These are phyloP conservation scores for Pararge aegeria DNA, from an alignment of 1,140 invertebrate genomes.

Conservation along the genomic window DNA sequence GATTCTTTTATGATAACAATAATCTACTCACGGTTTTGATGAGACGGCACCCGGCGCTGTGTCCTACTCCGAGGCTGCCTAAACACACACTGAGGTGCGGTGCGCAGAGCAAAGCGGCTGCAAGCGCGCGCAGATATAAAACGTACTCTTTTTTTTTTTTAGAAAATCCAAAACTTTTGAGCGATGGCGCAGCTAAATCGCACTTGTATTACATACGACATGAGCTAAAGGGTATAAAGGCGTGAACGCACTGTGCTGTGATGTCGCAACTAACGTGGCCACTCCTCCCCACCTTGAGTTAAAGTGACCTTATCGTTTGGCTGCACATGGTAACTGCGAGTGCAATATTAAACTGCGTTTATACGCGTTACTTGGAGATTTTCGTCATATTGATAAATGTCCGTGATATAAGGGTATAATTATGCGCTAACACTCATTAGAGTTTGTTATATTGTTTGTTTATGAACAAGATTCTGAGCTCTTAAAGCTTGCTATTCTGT, in stretches of 20 bases:
- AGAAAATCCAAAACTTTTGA: slow-evolving; percentile 38
- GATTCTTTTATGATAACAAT: slow-evolving; percentile 30
- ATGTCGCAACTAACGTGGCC: slow-evolving; percentile 53
- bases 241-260: slow-evolving; percentile 24
- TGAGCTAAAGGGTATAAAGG: slow-evolving; percentile 21
- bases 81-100: slow-evolving; percentile 53
- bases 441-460: too few relatives aligned
- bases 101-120: slow-evolving; percentile 54
- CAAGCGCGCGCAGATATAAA: slow-evolving; percentile 40
- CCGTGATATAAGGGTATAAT: not conserved
- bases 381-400: slow-evolving; percentile 4
- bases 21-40: slow-evolving; percentile 54
- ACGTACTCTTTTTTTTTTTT: slow-evolving; percentile 46
- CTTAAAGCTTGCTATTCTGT: too few relatives aligned
- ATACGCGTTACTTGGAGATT: slow-evolving; percentile 15
- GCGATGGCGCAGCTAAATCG: slow-evolving; percentile 32
- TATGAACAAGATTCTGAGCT: too few relatives aligned
- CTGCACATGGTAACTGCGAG: slow-evolving; percentile 60
- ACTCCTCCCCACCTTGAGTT: slow-evolving; percentile 57
- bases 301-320: slow-evolving; percentile 70
- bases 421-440: not conserved
- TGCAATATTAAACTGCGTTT: slow-evolving; percentile 41
- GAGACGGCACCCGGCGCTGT: slow-evolving; percentile 34
- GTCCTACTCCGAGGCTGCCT: slow-evolving; percentile 47
- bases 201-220: slow-evolving; percentile 25